Percentiles rank a stretch among this genome's conserved stretches.
Conservation (phyloP, 1,140 invertebrate genomes). For the Scaptomyza montana region DNA sequence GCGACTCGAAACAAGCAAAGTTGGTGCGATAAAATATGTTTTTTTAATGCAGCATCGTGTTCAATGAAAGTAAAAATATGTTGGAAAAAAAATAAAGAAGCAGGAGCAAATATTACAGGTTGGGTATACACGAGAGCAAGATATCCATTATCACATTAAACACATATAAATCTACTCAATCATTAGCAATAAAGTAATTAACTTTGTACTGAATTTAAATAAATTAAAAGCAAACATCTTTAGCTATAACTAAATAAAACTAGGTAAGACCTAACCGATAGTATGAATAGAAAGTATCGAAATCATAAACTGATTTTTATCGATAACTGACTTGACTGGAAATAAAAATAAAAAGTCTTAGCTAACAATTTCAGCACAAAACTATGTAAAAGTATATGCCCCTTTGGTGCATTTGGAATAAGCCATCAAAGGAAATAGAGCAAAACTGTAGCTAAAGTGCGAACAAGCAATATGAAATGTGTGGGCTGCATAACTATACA, state of each 20-base stretch:
- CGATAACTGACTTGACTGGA: too few species aligned
- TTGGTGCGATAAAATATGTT: constrained; percentile 68
- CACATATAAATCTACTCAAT: too few species aligned
- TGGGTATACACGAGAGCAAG: not conserved
- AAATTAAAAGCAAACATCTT: too few species aligned
- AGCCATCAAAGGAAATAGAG: constrained; percentile 1
- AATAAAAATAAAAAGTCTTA: too few species aligned
- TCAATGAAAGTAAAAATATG: constrained; percentile 62
- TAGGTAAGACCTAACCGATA: too few species aligned
- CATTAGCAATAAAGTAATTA: too few species aligned
- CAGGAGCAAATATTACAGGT: too few species aligned
- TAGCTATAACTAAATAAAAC: too few species aligned
- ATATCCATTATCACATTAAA: not conserved
- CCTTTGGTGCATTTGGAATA: constrained; percentile 3
- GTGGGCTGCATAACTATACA: not conserved
- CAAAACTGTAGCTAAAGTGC: not conserved
- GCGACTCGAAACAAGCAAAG: constrained; percentile 34
- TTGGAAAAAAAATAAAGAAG: not conserved
- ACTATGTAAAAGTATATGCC: not conserved
- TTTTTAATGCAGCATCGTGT: constrained; percentile 72
- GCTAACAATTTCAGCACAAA: too few species aligned
- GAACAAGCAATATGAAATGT: constrained; percentile 2
- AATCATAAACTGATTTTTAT: too few species aligned
- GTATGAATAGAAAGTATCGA: too few species aligned
- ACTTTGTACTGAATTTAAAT: too few species aligned